A percentile compares a stretch with the other conserved stretches of the same genome.
Conservation (phyloP, 2,113 vertebrate genomes). For the Atrichornis clamosus region DNA sequence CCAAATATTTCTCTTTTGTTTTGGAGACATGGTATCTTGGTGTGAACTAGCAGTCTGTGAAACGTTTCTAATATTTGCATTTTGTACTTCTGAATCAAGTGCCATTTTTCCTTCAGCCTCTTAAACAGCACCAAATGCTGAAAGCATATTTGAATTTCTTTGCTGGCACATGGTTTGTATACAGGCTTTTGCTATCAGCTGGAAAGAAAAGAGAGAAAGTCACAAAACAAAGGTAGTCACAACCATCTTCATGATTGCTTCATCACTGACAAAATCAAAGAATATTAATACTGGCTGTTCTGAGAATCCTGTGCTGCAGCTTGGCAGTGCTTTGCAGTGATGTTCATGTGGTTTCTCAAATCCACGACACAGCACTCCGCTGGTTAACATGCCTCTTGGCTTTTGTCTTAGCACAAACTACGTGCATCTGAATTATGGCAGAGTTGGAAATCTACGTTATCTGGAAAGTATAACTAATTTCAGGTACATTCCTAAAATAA, state of each 20-base stretch:
- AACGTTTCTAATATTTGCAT: neutral
- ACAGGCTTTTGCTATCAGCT: neutral
- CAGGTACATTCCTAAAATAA: neutral
- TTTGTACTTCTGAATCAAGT: neutral
- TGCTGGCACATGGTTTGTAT: neutral
- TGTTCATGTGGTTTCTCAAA: neutral
- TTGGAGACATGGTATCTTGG: neutral
- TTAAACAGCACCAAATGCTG: neutral
- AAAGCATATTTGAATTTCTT: neutral
- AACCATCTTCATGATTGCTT: neutral
- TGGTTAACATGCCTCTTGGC: neutral
- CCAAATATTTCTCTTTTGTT: neutral
- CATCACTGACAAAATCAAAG: neutral
- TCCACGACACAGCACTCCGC: rapidly evolving
- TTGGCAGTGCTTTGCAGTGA: neutral
- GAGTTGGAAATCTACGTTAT: neutral
- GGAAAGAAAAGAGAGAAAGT: neutral
- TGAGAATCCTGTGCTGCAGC: neutral
- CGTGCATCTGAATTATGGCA: neutral
- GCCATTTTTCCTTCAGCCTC: neutral
- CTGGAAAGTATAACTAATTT: neutral
- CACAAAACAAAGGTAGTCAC: neutral
- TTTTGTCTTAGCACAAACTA: neutral
- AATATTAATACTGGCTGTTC: neutral
- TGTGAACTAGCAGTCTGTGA: neutral